Conservation (phyloP, 2,797 vertebrate genomes). For the Notoglanidium macrostoma region DNA sequence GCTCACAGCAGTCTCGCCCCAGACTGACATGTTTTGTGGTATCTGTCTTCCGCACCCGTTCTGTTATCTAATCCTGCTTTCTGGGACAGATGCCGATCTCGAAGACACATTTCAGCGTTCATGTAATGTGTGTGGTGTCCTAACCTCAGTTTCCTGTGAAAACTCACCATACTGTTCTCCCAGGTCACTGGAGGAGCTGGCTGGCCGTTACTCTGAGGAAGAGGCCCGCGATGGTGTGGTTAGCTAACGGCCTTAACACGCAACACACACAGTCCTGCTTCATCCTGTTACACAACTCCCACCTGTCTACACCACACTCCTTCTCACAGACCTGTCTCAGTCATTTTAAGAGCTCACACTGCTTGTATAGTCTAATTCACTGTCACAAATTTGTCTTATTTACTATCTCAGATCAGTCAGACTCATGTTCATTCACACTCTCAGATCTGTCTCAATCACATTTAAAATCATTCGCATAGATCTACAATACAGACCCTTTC, state of each 20-base stretch:
- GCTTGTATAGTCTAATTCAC: not conserved
- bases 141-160: constrained; percentile 74
- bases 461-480: not conserved
- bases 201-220: constrained; percentile 61
- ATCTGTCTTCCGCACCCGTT: constrained; percentile 22
- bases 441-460: not conserved
- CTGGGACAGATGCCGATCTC: constrained; percentile 49
- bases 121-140: constrained; percentile 52
- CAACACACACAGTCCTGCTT: constrained; percentile 67
- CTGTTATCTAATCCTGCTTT: constrained; percentile 59
- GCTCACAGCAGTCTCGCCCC: constrained; percentile 23
- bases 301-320: constrained; percentile 14
- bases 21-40: constrained; percentile 55
- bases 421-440: not conserved
- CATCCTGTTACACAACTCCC: constrained; percentile 67
- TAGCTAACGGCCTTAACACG: constrained; percentile 57
- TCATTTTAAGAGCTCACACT: not conserved
- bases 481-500: not conserved
- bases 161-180: constrained; percentile 29
- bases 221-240: constrained; percentile 58
- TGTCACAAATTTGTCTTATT: not conserved
- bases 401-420: not conserved
- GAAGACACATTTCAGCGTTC: constrained; percentile 41
- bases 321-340: not conserved
- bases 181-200: constrained; percentile 52